Evolutionary conservation across 1,140 invertebrate species (phyloP), one percentile per base, ranked within the genome.

Genomic region (Carposina sasakii): DNA sequence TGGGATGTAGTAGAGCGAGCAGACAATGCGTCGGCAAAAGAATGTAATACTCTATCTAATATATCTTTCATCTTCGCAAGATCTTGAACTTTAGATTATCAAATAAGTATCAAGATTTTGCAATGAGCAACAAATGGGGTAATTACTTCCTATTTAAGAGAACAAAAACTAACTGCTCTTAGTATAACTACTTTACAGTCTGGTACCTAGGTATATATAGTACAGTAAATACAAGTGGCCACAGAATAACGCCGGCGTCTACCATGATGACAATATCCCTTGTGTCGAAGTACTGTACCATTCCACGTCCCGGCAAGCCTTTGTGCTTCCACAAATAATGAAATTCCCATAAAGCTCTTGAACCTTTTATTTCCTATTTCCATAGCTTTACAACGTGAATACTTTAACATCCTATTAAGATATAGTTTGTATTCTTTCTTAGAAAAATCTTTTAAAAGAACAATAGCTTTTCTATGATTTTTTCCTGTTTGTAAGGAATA

Each of bases 21-120:
- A 84, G 79, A 84, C 79, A 84, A 84, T 81, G 52, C 63, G 79
- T 81, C 79, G 76, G 77, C 75, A 54, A 67, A 71, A 37, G 26
- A 50, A 50, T 59, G 50, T 39, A n/a, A n/a, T n/a, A n/a, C n/a
- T n/a, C n/a, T n/a, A n/a, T n/a, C n/a, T n/a, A n/a, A n/a, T n/a
- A n/a, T n/a, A n/a, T n/a, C n/a, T n/a, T n/a, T n/a, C n/a, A n/a
- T n/a, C n/a, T n/a, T n/a, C n/a, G n/a, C n/a, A n/a, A n/a, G n/a
- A n/a, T n/a, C n/a, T n/a, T n/a, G n/a, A n/a, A n/a, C n/a, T n/a
- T n/a, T n/a, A n/a, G n/a, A n/a, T n/a, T n/a, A n/a, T n/a, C n/a
- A n/a, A n/a, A n/a, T n/a, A n/a, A n/a, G n/a, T n/a, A n/a, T n/a
- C n/a, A n/a, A n/a, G n/a, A n/a, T n/a, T n/a, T n/a, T n/a, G n/a